phyloP scores from a whole-genome alignment of 2,113 vertebrate species.

The Heteronetta atricapilla region DNA sequence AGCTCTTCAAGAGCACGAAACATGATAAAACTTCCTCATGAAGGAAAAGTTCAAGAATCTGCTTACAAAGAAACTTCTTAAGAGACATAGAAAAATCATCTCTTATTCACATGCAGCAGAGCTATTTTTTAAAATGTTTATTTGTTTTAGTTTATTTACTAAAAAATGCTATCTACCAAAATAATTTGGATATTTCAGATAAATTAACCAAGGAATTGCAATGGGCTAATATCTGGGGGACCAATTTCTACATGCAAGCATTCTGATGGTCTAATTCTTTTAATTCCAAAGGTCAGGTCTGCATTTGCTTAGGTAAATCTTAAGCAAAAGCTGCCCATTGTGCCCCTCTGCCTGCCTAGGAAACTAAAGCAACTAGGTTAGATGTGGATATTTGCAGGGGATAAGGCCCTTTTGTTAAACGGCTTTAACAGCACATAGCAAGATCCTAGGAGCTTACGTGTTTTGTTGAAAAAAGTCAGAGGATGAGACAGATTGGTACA shows the following conservation, averaged over 20 bases:
- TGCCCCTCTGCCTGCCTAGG: neutral
- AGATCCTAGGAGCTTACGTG: neutral
- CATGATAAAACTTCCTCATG: rapidly evolving
- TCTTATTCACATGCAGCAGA: neutral
- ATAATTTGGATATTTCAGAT: neutral
- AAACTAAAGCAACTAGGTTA: neutral
- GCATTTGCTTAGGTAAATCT: neutral
- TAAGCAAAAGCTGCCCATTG: neutral
- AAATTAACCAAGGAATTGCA: neutral
- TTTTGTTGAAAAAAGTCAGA: constrained; percentile 6
- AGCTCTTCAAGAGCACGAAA: neutral
- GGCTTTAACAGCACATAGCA: neutral
- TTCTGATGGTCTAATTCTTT: neutral
- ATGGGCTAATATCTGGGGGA: neutral
- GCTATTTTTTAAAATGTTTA: neutral
- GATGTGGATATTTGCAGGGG: neutral
- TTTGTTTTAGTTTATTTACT: neutral
- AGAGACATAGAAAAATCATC: neutral
- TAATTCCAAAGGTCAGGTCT: neutral
- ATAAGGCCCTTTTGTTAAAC: neutral
- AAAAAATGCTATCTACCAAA: neutral
- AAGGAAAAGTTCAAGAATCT: neutral
- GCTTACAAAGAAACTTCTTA: neutral
- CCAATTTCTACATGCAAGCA: neutral
- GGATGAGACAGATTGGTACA: constrained; percentile 12